phyloP scores from a whole-genome alignment of 2,113 vertebrate genomes.

The Phalacrocorax pelagicus region DNA sequence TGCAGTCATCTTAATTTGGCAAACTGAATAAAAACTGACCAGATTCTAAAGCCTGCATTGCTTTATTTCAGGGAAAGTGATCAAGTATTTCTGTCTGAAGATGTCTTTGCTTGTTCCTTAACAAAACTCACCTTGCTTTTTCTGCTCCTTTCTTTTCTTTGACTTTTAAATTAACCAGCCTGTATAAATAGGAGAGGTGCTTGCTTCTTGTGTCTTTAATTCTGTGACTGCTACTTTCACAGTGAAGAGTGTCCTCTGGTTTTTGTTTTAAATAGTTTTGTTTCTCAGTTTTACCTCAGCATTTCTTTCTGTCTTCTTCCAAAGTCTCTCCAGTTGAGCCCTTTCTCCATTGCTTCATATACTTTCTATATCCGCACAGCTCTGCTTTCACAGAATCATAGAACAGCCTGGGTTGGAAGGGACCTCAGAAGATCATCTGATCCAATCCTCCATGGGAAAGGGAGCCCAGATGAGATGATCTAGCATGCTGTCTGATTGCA shows the following conservation, averaged over 20 bases:
- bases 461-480: not conserved
- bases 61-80: not conserved
- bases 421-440: not conserved
- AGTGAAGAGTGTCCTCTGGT: not conserved
- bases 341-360: not conserved
- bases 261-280: not conserved
- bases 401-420: not conserved
- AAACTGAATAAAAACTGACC: not conserved
- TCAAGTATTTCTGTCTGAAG: not conserved
- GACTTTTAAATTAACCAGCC: not conserved
- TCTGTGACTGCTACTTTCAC: not conserved
- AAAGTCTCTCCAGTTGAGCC: not conserved
- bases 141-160: not conserved
- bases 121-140: not conserved
- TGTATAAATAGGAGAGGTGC: not conserved
- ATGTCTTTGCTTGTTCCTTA: not conserved
- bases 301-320: not conserved
- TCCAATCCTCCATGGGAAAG: not conserved
- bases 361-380: not conserved
- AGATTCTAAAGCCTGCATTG: not conserved
- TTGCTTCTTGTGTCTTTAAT: not conserved
- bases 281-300: not conserved
- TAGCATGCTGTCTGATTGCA: accelerated
- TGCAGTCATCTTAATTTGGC: not conserved
- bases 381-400: not conserved